Percentiles rank a stretch among this genome's conserved stretches.
Conservation (phyloP, 2,113 vertebrate genomes). For the Glareola pratincola region DNA sequence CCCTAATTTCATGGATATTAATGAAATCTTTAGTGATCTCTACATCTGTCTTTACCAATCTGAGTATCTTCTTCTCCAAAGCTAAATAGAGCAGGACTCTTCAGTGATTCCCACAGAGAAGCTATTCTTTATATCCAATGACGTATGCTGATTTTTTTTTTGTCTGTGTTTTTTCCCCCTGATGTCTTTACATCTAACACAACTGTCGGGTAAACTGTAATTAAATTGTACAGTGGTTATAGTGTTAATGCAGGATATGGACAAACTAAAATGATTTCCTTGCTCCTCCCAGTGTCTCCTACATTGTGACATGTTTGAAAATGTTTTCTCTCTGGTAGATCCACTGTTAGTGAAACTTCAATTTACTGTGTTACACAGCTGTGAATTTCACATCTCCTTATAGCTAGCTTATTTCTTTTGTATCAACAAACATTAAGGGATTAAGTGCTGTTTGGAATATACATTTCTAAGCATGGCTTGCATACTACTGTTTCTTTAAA, state of each 20-base stretch:
- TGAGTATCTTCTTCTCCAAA: not conserved
- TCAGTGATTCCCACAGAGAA: not conserved
- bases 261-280: not conserved
- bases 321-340: not conserved
- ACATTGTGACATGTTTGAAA: not conserved
- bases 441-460: not conserved
- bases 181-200: not conserved
- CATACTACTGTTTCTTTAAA: not conserved
- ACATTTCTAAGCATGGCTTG: not conserved
- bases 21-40: not conserved
- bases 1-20: not conserved
- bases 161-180: rapidly evolving
- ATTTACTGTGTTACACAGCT: not conserved
- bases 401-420: not conserved
- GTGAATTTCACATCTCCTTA: not conserved
- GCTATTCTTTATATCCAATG: not conserved
- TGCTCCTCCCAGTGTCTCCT: not conserved
- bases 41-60: not conserved
- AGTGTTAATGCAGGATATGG: not conserved
- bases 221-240: not conserved
- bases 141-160: not conserved
- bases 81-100: not conserved
- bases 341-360: not conserved
- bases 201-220: not conserved
- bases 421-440: not conserved